phyloP scores from a whole-genome alignment of 2,797 vertebrate genomes.

The Poeciliopsis presidionis region DNA sequence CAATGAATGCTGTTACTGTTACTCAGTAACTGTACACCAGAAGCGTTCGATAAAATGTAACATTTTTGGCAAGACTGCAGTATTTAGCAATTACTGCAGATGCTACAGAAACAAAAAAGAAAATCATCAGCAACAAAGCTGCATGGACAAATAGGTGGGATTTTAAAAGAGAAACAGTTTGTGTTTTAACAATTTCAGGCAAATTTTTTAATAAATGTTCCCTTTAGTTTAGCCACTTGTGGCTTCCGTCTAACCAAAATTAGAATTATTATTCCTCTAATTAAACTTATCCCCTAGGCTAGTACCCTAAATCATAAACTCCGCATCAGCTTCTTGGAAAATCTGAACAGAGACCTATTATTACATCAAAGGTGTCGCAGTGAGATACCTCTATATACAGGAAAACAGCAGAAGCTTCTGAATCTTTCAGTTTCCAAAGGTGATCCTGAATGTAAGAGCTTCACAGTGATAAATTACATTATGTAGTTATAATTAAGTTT shows the following conservation, averaged over 20 bases:
- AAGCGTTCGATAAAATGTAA: background rate
- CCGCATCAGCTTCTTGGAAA: conserved; percentile 63
- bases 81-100: background rate
- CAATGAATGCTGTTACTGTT: background rate
- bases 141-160: background rate
- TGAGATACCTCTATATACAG: background rate
- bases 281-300: conserved; percentile 78
- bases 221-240: conserved; percentile 73
- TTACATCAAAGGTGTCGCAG: background rate
- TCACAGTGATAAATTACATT: background rate
- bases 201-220: conserved; percentile 64
- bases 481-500: conserved; percentile 23
- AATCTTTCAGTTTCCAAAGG: background rate
- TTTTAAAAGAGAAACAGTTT: background rate
- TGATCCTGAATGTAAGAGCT: background rate
- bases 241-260: conserved; percentile 64
- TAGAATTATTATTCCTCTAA: conserved; percentile 74
- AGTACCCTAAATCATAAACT: conserved; percentile 63
- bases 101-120: background rate
- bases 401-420: conserved; percentile 24
- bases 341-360: conserved; percentile 35
- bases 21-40: background rate
- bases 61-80: background rate
- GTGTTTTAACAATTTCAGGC: conserved; percentile 36
- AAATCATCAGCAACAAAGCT: background rate